Evolutionary conservation across 2,888 invertebrate species (phyloP), one percentile per base, ranked within the genome.

Genomic region (Dryomyza anilis): DNA sequence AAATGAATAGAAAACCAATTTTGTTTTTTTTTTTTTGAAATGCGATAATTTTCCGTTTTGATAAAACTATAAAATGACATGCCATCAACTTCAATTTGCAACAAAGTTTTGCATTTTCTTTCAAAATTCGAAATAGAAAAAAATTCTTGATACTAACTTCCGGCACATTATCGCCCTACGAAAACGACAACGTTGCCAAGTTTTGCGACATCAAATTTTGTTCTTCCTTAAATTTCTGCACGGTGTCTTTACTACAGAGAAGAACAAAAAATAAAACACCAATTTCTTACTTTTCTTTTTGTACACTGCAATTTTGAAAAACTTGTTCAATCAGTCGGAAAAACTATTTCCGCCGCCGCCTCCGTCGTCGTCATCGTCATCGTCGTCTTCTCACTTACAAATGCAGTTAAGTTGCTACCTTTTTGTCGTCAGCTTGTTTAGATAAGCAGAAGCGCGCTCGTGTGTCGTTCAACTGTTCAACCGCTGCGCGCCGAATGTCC

Each of bases 371-470:
- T 39, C 39, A 39, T 39, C n/a, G 3, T 3, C 14, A 14, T 7
- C 39, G n/a, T 55, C 21, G 30, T 30, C 27, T 16, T 52, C 61
- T 63, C 39, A 53, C 50, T 61, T 46, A 64, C 63, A 67, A 69
- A 69, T 67, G 66, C 52, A 68, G 60, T 64, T 61, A 56, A 33
- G 10, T 65, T 64, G 65, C 52, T 67, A 63, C 66, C 52, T 58
- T 30, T 64, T 67, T 68, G 69, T 68, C 69, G 67, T 63, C 70
- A 68, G 65, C 56, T 62, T 67, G 68, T 70, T 72, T 67, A 71
- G 72, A 72, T 70, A 72, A 69, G 70, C 67, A 70, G 67, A 68
- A 64, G 61, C 55, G n/a, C n/a, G n/a, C n/a, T n/a, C n/a, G n/a
- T n/a, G n/a, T n/a, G n/a, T n/a, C n/a, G n/a, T n/a, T n/a, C n/a